Evolutionary conservation across 2,888 invertebrate genomes (phyloP), one percentile per base, ranked within the genome.

Genomic region (Graphium colonna): DNA sequence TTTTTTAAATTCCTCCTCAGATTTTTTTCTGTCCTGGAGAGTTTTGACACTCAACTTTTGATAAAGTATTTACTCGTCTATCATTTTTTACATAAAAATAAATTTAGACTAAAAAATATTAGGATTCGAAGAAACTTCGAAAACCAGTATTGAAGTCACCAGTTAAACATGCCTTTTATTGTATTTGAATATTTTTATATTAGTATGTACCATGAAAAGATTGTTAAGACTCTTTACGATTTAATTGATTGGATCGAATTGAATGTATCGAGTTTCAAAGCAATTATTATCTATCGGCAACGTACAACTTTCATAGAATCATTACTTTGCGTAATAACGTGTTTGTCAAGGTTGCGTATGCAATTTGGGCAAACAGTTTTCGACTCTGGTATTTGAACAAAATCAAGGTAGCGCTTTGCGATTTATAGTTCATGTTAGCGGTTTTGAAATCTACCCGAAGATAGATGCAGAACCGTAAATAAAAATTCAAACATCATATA

Each of bases 281-380:
- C 28, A 41, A 41, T 40, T 48, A 48, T 41, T 16, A 31, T 41
- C 40, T 40, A 48, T 47, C 33, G 26, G 21, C 18, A 28, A 21
- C 40, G 12, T 31, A 45, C 40, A 50, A 54, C 54, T 54, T 50
- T 54, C 49, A 40, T 50, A 50, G 44, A 54, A 31, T 52, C 38
- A 52, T 49, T 43, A 44, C 15, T 45, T 54, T 54, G 49, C 54
- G 54, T 40, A 54, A 54, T 16, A 40, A 43, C 21, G 17, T 43
- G 38, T 7, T 16, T 33, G 33, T 49, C 49, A 50, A 49, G 49
- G 49, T 45, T 33, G 45, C n/a, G 9, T 36, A 50, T 54, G 53
- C 44, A 54, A 49, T 54, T 54, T 49, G 38, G 36, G 13, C 33
- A 39, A 49, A 41, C 21, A 54, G 15, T 49, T 49, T 42, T 44